Base-by-base conservation (phyloP, 2,113 vertebrate genomes). In the Centropus unirufus region DNA sequence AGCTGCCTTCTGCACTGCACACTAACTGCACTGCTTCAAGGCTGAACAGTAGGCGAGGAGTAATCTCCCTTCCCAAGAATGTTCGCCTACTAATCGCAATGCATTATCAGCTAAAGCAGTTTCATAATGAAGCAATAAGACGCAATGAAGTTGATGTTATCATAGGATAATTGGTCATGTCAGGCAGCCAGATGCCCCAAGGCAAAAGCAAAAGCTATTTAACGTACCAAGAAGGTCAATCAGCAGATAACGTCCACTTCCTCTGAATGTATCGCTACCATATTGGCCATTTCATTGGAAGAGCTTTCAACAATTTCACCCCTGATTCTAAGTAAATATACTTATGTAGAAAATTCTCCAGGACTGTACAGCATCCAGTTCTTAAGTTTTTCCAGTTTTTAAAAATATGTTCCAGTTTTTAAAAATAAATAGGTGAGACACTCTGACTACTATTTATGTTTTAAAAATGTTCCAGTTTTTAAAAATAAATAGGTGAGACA, bases 41-140 rank as follows among this genome's bases (percentile, higher is more conserved):
- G 29, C 67, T 13, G 8, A 94, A 58, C 5, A 4, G 86, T 78
- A 59, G 32, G 16, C 0, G 7, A 94, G 52, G 44, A 76, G 74
- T 57, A 54, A 90, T 75, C 30, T 85, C 34, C 67, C 52, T 87
- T 95, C 69, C 78, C 57, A 62, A 69, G 67, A 96, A 81, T 12
- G 67, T 86, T 95, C 83, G 78, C 59, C 44, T 6, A 6, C 75
- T 93, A 95, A 95, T 91, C 15, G 1, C 58, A 49, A 42, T 42
- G 46, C 69, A 30, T 88, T 94, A 89, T 85, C 83, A 92, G 77
- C 85, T 92, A 59, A 93, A 94, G 87, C 68, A 52, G 90, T 87
- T 96, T 95, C 91, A 84, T 95, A 97, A 96, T 96, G 93, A 96
- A 96, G 94, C 87, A 93, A 70, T 93, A 84, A 95, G 90, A 92